Conservation (phyloP, 2,888 invertebrate genomes). For the Bembecia ichneumoniformis region DNA sequence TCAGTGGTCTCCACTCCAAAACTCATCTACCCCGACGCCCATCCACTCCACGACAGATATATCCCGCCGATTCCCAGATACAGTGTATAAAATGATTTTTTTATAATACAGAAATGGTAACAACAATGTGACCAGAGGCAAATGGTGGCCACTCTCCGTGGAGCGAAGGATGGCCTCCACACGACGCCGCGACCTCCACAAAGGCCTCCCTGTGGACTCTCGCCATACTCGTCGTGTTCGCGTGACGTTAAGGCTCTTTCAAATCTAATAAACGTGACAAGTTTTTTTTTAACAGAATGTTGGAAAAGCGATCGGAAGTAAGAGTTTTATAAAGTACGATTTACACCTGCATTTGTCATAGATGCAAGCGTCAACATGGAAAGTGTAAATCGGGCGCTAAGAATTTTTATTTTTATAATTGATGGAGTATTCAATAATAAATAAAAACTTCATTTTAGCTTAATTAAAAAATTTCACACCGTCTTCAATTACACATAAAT, state of each 20-base stretch:
- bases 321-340: no score
- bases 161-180: constrained; percentile 53
- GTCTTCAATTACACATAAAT: neutral
- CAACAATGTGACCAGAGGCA: constrained; percentile 60
- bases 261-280: no score
- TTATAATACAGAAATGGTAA: constrained; percentile 45
- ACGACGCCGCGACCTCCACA: constrained; percentile 7
- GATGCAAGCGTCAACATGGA: no score
- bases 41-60: no score
- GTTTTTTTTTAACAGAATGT: no score
- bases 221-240: neutral
- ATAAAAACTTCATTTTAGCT: neutral
- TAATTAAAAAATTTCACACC: neutral
- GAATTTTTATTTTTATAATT: neutral
- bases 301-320: no score
- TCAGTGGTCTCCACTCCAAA: no score
- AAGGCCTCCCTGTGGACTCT: neutral
- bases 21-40: no score
- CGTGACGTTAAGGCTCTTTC: constrained; percentile 2
- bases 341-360: no score
- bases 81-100: no score
- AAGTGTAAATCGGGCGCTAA: neutral
- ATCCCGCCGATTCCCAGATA: no score
- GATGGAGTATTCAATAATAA: neutral
- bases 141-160: constrained; percentile 37